Percentiles rank a stretch among this genome's conserved stretches.
These are phyloP conservation scores for Oryzias celebensis DNA, from an alignment of 2,113 vertebrate species.

Conservation along the genomic window DNA sequence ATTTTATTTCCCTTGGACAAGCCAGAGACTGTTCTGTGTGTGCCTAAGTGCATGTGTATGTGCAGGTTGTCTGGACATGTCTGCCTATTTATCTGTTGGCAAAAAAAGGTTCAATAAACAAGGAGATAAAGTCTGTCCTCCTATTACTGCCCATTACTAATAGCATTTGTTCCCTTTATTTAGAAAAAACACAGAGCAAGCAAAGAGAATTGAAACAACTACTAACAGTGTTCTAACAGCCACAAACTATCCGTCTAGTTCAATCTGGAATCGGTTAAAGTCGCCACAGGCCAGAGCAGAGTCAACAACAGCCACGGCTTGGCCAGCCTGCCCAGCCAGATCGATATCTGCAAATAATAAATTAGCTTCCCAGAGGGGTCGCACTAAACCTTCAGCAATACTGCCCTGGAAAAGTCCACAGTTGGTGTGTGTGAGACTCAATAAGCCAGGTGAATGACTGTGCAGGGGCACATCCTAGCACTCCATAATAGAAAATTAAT, in stretches of 20 bases:
- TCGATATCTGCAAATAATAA: constrained; percentile 99
- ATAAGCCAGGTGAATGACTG: constrained; percentile 90
- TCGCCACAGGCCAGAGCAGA: constrained; percentile 82
- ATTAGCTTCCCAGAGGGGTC: constrained; percentile 93
- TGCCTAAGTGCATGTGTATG: constrained; percentile 20
- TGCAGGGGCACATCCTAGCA: constrained; percentile 88
- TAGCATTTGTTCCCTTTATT: constrained; percentile 34
- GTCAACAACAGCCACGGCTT: constrained; percentile 82
- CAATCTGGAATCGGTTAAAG: constrained; percentile 82
- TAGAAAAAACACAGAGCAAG: constrained; percentile 11
- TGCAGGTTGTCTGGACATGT: constrained; percentile 18
- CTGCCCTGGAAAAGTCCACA: constrained; percentile 82
- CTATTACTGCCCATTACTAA: constrained; percentile 21
- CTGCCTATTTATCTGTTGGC: constrained; percentile 20
- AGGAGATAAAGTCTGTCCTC: constrained; percentile 32
- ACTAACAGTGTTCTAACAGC: constrained; percentile 21
- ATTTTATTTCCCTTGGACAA: constrained; percentile 71
- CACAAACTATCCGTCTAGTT: constrained; percentile 42
- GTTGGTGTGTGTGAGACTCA: constrained; percentile 89
- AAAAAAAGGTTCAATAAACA: constrained; percentile 1
- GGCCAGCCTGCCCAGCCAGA: constrained; percentile 85
- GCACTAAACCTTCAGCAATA: constrained; percentile 84
- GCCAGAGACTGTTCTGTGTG: constrained; percentile 34
- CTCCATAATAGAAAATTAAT: constrained; percentile 97
- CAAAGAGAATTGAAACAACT: constrained; percentile 9